Evolutionary conservation across 2,888 invertebrate genomes (phyloP), one percentile per base, ranked within the genome.

Genomic region (Dromius quadrimaculatus): DNA sequence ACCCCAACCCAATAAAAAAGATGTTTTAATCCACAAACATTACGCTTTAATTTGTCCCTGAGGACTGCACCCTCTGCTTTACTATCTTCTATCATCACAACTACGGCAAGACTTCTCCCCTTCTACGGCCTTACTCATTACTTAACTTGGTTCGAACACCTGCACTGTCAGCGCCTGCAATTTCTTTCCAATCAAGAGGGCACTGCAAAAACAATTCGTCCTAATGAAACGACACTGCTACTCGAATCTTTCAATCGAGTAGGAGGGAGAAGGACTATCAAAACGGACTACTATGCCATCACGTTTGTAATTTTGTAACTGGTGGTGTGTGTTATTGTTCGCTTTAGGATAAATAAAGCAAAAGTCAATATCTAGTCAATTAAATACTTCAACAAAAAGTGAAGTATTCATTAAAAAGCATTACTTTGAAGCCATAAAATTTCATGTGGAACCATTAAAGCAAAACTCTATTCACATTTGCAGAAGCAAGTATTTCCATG

Each of bases 151-250:
- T 28, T 11, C 4, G 62, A 45, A 63, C 63, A 63, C 63, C 63
- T 63, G 63, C 63, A 43, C 43, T 28, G 63, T 63, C 63, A 63
- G 63, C 63, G 45, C 32, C 57, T 9, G 17, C 63, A 47, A 64
- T 64, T 64, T 64, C 64, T 64, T 64, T 64, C 64, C 64, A 64
- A 64, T 64, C 64, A 64, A 64, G 64, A 64, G 50, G 47, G 47
- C 47, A 47, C 47, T 64, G 64, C 36, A 47, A 64, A 64, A 64
- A 64, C 64, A 64, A 64, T 64, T 64, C 50, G 19, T 64, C 15
- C 64, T 64, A 64, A 64, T 64, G 64, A 64, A 64, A 64, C 64
- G 34, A 11, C 41, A 47, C 50, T 9, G 50, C n/a, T 23, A 19
- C 59, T 34, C 17, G 36, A 19, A 19, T 43, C 15, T 9, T 2